These are phyloP conservation scores for Mythimna impura DNA, from an alignment of 2,888 invertebrate species.

Conservation along the genomic window DNA sequence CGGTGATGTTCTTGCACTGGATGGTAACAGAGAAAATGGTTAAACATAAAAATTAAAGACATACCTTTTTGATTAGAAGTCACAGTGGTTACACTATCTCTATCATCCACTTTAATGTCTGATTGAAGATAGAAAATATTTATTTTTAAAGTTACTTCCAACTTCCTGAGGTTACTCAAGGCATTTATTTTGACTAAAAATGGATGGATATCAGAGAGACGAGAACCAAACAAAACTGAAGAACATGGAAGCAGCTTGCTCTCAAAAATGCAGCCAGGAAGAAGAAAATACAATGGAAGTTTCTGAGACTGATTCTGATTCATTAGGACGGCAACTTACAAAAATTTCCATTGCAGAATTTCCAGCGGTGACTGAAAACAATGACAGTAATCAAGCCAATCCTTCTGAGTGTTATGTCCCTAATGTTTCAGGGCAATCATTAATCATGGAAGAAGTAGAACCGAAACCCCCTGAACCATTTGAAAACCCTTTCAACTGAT, in stretches of 20 bases:
- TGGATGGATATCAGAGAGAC: conserved; percentile 4
- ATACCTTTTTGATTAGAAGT: background rate
- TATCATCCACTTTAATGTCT: background rate
- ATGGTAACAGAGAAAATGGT: background rate
- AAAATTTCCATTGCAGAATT: background rate
- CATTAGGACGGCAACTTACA: background rate
- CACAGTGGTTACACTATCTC: background rate
- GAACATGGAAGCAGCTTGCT: too few species aligned
- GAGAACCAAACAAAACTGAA: background rate
- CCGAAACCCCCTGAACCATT: conserved; percentile 28
- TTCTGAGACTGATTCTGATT: background rate
- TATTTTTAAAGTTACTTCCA: background rate
- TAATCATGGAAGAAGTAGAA: conserved; percentile 12
- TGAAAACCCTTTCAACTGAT: conserved; percentile 21
- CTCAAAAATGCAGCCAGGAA: background rate
- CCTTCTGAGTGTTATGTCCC: too few species aligned
- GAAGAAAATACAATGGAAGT: background rate
- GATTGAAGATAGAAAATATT: background rate
- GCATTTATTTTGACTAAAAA: background rate
- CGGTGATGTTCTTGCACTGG: background rate
- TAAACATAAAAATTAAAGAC: conserved; percentile 1
- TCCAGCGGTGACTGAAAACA: background rate
- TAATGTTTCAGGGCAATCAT: background rate
- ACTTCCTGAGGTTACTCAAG: background rate
- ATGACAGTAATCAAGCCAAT: background rate